A percentile compares a stretch with the other conserved stretches of the same genome.
Evolutionary conservation across 2,797 vertebrate genomes (phyloP).

Genomic region (Pygocentrus nattereri): DNA sequence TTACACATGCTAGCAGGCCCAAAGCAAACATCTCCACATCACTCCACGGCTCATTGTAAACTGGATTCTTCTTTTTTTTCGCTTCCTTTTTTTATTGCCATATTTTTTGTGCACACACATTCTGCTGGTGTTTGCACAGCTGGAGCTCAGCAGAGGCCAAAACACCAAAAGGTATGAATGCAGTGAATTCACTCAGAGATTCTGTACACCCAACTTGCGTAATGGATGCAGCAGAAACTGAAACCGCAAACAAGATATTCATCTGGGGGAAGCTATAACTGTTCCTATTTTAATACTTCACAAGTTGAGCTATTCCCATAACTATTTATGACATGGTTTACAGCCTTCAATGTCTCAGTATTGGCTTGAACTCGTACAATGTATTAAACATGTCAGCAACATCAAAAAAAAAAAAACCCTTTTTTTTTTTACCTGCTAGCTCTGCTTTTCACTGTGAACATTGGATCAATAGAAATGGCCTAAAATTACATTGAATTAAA

Average conservation of each 20-base stretch:
- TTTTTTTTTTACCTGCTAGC: background rate
- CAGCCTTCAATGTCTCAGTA: background rate
- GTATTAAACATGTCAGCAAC: background rate
- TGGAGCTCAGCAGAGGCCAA: slow-evolving; percentile 37
- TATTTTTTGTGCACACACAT: slow-evolving; percentile 22
- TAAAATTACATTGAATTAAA: too few relatives aligned
- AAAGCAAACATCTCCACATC: slow-evolving; percentile 10
- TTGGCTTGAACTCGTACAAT: background rate
- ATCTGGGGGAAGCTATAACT: background rate
- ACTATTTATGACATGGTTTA: background rate
- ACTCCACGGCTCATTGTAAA: slow-evolving; percentile 18
- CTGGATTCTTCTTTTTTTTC: background rate
- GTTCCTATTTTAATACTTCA: slow-evolving; percentile 1
- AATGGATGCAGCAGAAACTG: background rate
- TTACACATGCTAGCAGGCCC: slow-evolving; percentile 15
- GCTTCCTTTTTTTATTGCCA: slow-evolving; percentile 1
- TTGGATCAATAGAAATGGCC: too few relatives aligned
- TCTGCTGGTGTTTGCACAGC: slow-evolving; percentile 41
- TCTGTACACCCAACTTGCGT: background rate
- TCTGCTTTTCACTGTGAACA: background rate
- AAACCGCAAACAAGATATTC: background rate
- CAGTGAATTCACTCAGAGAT: background rate
- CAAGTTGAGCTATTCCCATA: background rate
- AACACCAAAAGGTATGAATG: slow-evolving; percentile 31
- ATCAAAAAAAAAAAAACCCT: background rate